Base-by-base conservation (phyloP, 2,888 invertebrate genomes). In the Anodontia alba region DNA sequence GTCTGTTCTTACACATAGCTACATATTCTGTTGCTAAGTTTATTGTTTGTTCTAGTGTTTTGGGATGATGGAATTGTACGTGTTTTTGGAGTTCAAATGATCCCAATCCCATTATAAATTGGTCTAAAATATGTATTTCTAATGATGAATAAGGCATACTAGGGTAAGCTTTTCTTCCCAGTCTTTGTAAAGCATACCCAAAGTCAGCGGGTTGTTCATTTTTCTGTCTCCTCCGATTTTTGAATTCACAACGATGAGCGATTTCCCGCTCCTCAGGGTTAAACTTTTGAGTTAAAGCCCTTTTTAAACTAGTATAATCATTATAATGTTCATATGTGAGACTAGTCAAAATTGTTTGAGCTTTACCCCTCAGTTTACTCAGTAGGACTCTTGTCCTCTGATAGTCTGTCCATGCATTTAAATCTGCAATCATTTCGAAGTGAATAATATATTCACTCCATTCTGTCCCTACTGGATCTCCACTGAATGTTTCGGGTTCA, bases 181-280 rank as follows among this genome's bases (percentile, higher is more conserved):
- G 42, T 29, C 76, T 26, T 1, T 36, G 62, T 33, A 80, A 67
- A 5, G 73, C 38, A 54, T 76, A 80, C 1, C 80, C 76, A 73
- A 43, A 80, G 26, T 73, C 80, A 20, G 76, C n/a, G 1, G 31
- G 69, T 12, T 26, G 36, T 54, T 73, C 80, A 8, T 36, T 43
- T 31, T 62, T 57, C 8, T 54, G 8, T 10, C 76, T 33, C 43
- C 49, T 73, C 15, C 73, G 38, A 43, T 72, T 80, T 26, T 68
- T 29, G 62, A 81, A 81, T 33, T 81, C 77, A n/a, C 76, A 80
- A 3, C 76, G 20, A 23, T 36, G 75, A 1, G 75, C 72, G 20
- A 73, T 23, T 17, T 67, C 75, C 20, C 79, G 23, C 29, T 80
- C 79, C 17, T 57, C 31, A 3, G 79, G 79, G 66, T 42, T 72